These are phyloP conservation scores for Phymanthus crucifer DNA, from an alignment of 92 coral and sea anemone species.

Conservation along the genomic window DNA sequence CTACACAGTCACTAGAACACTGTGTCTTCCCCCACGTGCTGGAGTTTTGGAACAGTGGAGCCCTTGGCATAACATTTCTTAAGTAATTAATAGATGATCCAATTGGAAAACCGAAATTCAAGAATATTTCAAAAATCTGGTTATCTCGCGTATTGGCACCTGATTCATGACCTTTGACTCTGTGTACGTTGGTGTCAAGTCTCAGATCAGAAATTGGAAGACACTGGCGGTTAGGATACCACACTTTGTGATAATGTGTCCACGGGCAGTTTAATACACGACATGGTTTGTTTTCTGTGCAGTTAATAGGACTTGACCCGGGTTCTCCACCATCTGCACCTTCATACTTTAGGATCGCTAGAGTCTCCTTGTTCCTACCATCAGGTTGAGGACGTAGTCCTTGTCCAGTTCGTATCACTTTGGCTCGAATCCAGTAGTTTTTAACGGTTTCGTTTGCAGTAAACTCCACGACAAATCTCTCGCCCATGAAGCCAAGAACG, in stretches of 20 bases:
- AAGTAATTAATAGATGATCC: conserved; percentile 53
- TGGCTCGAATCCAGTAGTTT: conserved; percentile 62
- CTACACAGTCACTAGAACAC: conserved; percentile 46
- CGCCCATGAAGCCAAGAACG: conserved; percentile 55
- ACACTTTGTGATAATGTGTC: conserved; percentile 28
- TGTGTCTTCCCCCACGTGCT: conserved; percentile 64
- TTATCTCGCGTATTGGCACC: background rate
- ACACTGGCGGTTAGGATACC: conserved; percentile 54
- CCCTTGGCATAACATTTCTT: conserved; percentile 48
- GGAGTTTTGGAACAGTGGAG: conserved; percentile 58
- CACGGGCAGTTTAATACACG: conserved; percentile 64
- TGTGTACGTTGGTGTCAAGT: conserved; percentile 28
- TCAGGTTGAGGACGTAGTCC: conserved; percentile 28
- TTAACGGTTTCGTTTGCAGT: conserved; percentile 43
- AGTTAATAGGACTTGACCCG: conserved; percentile 17
- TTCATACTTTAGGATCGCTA: conserved; percentile 49
- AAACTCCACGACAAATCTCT: conserved; percentile 47
- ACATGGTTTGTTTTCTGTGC: conserved; percentile 45
- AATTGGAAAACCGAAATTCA: conserved; percentile 44
- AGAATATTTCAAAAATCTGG: conserved; percentile 39
- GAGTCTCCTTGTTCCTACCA: conserved; percentile 15
- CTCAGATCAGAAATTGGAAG: conserved; percentile 33
- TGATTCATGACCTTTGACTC: background rate
- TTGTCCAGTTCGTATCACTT: conserved; percentile 13
- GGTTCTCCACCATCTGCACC: conserved; percentile 38